Conservation (phyloP, 1,140 invertebrate species). For the Batillaria attramentaria region DNA sequence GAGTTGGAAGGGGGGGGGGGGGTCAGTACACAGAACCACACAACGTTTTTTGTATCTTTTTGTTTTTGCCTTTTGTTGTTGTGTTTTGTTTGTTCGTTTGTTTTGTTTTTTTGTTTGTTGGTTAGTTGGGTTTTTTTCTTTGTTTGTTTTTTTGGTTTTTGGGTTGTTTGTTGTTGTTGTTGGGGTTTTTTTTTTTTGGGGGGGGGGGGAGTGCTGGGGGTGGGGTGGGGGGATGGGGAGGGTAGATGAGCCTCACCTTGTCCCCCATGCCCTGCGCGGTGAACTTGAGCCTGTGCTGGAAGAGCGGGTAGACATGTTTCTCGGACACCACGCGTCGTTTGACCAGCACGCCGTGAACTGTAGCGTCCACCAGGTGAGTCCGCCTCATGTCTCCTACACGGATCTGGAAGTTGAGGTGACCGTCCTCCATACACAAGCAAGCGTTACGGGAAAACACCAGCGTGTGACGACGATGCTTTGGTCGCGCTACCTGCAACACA, state of each 20-base stretch:
- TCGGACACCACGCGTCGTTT: constrained; percentile 59
- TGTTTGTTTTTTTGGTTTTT: too few species aligned
- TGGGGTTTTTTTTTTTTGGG: too few species aligned
- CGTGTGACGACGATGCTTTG: constrained; percentile 66
- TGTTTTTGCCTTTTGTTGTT: too few species aligned
- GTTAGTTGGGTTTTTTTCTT: too few species aligned
- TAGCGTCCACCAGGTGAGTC: constrained; percentile 69
- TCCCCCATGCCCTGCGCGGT: constrained; percentile 87
- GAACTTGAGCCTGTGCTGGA: constrained; percentile 67
- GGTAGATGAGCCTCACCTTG: constrained; percentile 62
- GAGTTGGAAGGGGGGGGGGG: too few species aligned
- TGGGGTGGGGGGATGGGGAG: constrained; percentile 3
- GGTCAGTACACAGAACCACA: too few species aligned
- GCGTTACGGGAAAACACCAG: constrained; percentile 65
- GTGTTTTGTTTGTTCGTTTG: too few species aligned
- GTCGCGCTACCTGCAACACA: constrained; percentile 57
- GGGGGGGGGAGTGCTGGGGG: background rate
- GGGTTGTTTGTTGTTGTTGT: too few species aligned
- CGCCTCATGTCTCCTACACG: constrained; percentile 68
- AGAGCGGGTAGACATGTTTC: constrained; percentile 59
- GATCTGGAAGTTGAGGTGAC: constrained; percentile 82
- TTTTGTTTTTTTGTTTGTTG: too few species aligned
- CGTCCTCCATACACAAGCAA: constrained; percentile 77
- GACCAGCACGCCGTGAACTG: constrained; percentile 78
- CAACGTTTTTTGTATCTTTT: too few species aligned